Evolutionary conservation across 2,113 vertebrate genomes (phyloP).

Genomic region (Numida meleagris): DNA sequence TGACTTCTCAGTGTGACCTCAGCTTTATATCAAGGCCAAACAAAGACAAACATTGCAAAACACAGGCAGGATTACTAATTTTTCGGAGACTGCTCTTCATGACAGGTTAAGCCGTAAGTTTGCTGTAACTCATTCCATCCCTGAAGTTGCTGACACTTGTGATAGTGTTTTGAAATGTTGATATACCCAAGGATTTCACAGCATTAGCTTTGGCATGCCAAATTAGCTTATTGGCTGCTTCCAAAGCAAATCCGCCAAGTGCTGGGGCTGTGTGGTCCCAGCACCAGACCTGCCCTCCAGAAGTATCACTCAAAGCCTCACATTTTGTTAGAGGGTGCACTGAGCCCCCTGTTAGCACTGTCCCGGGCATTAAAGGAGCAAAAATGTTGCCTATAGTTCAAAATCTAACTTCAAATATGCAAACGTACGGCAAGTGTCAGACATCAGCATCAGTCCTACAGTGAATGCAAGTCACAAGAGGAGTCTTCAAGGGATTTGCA

Average conservation of each 20-base stretch:
- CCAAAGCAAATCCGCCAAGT: fast-evolving
- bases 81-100: neutral
- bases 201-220: neutral
- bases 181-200: neutral
- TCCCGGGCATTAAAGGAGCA: neutral
- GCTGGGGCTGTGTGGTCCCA: neutral
- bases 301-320: neutral
- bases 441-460: neutral
- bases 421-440: neutral
- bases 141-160: slow-evolving; percentile 23
- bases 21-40: neutral
- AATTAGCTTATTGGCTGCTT: neutral
- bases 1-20: neutral
- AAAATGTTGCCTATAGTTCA: fast-evolving
- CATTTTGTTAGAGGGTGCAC: neutral
- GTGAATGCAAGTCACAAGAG: neutral
- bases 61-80: neutral
- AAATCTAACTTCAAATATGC: neutral
- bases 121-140: neutral
- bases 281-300: neutral
- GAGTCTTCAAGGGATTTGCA: neutral
- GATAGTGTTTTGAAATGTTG: neutral
- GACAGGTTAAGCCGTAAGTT: slow-evolving; percentile 31
- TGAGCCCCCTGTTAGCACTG: neutral
- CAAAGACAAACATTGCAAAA: neutral